phyloP scores from a whole-genome alignment of 2,113 vertebrate species.

The Motacilla tschutschensis region DNA sequence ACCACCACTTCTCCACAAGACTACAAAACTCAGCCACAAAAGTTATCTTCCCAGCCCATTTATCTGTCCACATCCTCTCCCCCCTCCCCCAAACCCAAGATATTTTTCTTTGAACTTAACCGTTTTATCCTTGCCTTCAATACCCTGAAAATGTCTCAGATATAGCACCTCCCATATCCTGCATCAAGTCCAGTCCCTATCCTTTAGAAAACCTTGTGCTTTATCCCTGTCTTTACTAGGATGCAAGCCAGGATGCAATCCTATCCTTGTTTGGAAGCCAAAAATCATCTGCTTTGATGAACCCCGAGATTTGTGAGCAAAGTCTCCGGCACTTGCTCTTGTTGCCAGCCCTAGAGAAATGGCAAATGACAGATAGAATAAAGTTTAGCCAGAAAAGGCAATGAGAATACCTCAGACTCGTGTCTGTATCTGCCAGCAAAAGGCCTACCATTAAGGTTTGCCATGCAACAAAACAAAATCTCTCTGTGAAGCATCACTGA shows the following conservation, averaged over 20 bases:
- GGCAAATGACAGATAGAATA: neutral
- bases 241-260: neutral
- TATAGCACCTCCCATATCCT: neutral
- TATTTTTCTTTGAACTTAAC: conserved; percentile 33
- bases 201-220: neutral
- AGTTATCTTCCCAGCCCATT: conserved; percentile 49
- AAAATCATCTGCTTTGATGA: neutral
- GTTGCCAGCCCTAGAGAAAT: neutral
- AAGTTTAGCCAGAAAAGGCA: neutral
- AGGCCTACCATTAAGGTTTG: neutral
- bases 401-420: neutral
- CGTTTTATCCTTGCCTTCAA: conserved; percentile 14
- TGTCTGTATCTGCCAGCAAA: neutral
- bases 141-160: neutral
- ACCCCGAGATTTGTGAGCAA: neutral
- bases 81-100: neutral
- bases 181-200: neutral
- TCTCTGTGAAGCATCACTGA: neutral
- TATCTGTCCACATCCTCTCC: conserved; percentile 52
- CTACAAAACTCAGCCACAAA: conserved; percentile 44
- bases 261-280: neutral
- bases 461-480: neutral
- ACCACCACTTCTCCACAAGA: conserved; percentile 14
- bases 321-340: neutral
- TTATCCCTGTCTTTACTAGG: neutral